phyloP scores from a whole-genome alignment of 1,140 invertebrate genomes.

The Lineus longissimus region DNA sequence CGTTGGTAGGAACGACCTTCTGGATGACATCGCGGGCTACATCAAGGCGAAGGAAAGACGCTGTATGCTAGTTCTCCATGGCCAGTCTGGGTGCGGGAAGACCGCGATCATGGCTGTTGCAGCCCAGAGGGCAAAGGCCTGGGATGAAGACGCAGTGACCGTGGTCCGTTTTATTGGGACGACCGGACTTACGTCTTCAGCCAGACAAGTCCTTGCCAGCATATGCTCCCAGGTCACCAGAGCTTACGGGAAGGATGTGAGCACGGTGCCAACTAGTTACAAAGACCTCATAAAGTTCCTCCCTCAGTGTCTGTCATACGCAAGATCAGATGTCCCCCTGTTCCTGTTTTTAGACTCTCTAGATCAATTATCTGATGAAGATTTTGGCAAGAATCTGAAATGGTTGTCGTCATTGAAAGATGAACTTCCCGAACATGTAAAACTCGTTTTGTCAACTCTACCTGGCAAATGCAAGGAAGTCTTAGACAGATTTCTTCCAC shows the following conservation, averaged over 20 bases:
- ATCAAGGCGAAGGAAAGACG: conserved; percentile 57
- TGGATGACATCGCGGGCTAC: conserved; percentile 51
- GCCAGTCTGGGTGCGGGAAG: conserved; percentile 72
- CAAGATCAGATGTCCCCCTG: no score
- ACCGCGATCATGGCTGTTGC: conserved; percentile 68
- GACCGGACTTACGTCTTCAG: conserved; percentile 63
- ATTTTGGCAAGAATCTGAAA: no score
- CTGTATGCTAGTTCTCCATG: conserved; percentile 68
- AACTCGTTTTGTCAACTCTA: no score
- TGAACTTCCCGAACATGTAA: no score
- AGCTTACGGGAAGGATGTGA: background rate
- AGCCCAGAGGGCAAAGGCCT: conserved; percentile 61
- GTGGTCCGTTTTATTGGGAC: conserved; percentile 59
- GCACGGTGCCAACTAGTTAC: no score
- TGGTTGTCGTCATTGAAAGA: no score
- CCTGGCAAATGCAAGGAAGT: no score
- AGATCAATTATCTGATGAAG: no score
- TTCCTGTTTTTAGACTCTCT: no score
- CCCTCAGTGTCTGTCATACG: no score
- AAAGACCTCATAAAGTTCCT: no score
- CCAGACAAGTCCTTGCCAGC: conserved; percentile 64
- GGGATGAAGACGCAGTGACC: conserved; percentile 63
- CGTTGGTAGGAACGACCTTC: conserved; percentile 21
- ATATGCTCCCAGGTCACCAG: conserved; percentile 63
- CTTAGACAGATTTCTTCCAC: no score